phyloP scores from a whole-genome alignment of 2,888 invertebrate species.

The Tetragonisca angustula region DNA sequence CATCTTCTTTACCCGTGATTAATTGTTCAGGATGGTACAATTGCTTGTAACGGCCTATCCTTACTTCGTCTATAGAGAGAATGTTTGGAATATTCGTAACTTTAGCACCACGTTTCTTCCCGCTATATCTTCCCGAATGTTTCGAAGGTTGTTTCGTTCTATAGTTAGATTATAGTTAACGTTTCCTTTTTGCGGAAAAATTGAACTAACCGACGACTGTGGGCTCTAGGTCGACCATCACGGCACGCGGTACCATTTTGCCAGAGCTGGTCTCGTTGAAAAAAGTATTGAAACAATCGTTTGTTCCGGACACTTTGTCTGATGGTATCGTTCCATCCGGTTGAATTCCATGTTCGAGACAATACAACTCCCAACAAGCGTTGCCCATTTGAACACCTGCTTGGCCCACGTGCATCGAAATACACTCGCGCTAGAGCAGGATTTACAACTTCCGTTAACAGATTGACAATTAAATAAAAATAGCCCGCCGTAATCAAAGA shows the following conservation, averaged over 20 bases:
- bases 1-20: slow-evolving; percentile 96
- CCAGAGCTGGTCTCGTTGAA: slow-evolving; percentile 94
- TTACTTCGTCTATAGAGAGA: slow-evolving; percentile 88
- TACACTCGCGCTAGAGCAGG: slow-evolving; percentile 90
- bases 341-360: slow-evolving; percentile 92
- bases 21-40: slow-evolving; percentile 96
- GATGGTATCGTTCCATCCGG: slow-evolving; percentile 90
- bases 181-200: not conserved
- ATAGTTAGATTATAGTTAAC: not conserved
- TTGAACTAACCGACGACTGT: slow-evolving; percentile 90
- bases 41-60: slow-evolving; percentile 92
- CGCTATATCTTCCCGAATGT: not conserved
- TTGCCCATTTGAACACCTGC: slow-evolving; percentile 94
- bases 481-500: not conserved
- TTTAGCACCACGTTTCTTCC: not conserved
- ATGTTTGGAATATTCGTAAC: not conserved
- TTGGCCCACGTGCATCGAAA: slow-evolving; percentile 94
- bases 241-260: slow-evolving; percentile 94
- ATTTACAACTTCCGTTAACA: slow-evolving; percentile 1
- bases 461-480: slow-evolving; percentile 1
- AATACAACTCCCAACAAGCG: slow-evolving; percentile 93
- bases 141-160: not conserved
- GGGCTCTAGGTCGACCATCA: slow-evolving; percentile 95
- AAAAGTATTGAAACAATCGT: slow-evolving; percentile 88
- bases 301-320: slow-evolving; percentile 84